These are phyloP conservation scores for Watsonalla cultraria DNA, from an alignment of 2,888 invertebrate species.

Conservation along the genomic window DNA sequence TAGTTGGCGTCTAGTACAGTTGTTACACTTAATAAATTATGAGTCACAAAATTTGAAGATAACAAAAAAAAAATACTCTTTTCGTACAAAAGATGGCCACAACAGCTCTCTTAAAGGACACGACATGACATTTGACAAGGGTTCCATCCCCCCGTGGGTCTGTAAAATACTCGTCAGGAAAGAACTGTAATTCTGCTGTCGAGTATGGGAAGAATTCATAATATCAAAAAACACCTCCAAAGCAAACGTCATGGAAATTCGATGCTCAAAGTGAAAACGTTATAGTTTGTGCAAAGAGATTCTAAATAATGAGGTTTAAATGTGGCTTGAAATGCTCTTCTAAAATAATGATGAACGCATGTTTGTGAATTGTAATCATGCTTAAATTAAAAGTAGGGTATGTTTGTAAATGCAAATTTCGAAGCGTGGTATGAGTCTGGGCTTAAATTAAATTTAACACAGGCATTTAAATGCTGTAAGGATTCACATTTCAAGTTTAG, in stretches of 20 bases:
- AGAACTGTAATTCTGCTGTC: background rate
- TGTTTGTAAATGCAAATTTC: too few species aligned
- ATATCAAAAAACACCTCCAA: background rate
- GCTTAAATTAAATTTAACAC: too few species aligned
- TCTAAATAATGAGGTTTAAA: too few species aligned
- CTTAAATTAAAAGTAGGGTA: background rate
- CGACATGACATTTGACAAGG: constrained; percentile 1
- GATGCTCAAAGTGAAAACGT: background rate
- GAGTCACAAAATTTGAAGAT: too few species aligned
- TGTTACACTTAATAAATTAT: too few species aligned
- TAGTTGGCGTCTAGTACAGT: too few species aligned
- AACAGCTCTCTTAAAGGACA: background rate
- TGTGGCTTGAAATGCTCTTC: too few species aligned
- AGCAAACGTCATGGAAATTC: background rate
- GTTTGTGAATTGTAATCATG: background rate
- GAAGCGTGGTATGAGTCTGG: too few species aligned
- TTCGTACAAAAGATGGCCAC: background rate
- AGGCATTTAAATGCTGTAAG: too few species aligned
- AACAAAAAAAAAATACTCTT: too few species aligned
- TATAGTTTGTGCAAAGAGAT: too few species aligned
- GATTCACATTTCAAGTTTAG: too few species aligned
- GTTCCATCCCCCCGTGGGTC: background rate
- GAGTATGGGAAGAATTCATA: background rate
- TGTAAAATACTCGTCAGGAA: background rate
- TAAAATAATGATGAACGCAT: background rate